Evolutionary conservation across 2,113 vertebrate genomes (phyloP).

Genomic region (Labeo rohita): DNA sequence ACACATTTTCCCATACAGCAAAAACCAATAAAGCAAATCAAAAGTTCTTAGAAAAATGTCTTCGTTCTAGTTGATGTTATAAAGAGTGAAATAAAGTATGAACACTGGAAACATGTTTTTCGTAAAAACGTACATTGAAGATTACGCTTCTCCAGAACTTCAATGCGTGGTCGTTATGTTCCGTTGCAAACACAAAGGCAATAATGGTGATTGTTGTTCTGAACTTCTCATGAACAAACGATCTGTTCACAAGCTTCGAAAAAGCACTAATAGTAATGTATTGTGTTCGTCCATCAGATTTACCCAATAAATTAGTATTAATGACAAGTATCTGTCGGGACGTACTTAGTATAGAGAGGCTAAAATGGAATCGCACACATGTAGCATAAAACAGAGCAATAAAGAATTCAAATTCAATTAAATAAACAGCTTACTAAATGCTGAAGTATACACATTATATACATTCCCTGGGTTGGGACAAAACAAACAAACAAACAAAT

Average conservation of each 20-base stretch:
- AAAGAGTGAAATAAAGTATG: conserved; percentile 72
- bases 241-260: conserved; percentile 58
- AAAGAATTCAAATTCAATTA: conserved; percentile 49
- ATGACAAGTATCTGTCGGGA: conserved; percentile 39
- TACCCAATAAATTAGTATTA: conserved; percentile 49
- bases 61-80: conserved; percentile 70
- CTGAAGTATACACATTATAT: conserved; percentile 74
- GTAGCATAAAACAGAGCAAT: conserved; percentile 49
- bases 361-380: conserved; percentile 47
- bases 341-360: conserved; percentile 58
- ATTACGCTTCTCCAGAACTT: conserved; percentile 70
- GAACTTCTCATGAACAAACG: conserved; percentile 57
- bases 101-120: conserved; percentile 68
- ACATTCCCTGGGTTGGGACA: conserved; percentile 66
- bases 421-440: conserved; percentile 54
- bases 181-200: conserved; percentile 80
- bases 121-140: conserved; percentile 69
- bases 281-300: conserved; percentile 54
- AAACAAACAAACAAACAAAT: conserved; percentile 42
- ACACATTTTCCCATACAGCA: conserved; percentile 65
- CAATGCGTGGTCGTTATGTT: conserved; percentile 67
- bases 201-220: conserved; percentile 79
- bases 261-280: conserved; percentile 69
- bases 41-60: conserved; percentile 74
- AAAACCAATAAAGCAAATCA: conserved; percentile 71